Evolutionary conservation across 2,113 vertebrate species (phyloP).

Genomic region (Indicator maculatus): DNA sequence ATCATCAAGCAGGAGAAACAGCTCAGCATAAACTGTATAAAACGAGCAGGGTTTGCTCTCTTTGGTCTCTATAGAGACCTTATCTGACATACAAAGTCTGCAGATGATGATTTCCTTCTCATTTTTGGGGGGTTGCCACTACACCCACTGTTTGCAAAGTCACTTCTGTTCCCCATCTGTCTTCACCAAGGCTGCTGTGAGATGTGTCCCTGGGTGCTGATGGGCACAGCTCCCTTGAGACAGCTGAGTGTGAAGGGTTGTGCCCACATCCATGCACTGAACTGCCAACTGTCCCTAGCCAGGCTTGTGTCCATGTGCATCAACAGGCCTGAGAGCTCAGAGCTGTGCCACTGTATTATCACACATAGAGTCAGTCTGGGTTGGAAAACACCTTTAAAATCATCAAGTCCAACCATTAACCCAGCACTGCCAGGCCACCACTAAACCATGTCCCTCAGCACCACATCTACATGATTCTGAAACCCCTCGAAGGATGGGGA

Average conservation of each 20-base stretch:
- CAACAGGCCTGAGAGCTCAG: accelerated
- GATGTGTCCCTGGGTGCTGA: neutral
- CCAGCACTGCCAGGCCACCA: too few species aligned
- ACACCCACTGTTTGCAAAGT: neutral
- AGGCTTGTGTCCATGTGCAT: neutral
- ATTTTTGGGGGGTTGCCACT: neutral
- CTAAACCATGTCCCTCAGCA: too few species aligned
- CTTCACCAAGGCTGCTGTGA: neutral
- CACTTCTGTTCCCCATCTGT: neutral
- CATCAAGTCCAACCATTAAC: too few species aligned
- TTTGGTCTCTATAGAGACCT: neutral
- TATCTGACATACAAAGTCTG: accelerated
- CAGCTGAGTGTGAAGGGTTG: neutral
- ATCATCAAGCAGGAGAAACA: neutral
- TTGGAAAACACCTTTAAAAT: too few species aligned
- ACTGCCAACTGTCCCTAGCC: accelerated
- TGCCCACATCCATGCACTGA: accelerated
- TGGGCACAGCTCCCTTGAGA: neutral
- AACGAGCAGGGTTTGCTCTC: neutral
- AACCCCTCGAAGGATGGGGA: too few species aligned
- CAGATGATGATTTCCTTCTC: neutral
- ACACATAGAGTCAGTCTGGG: too few species aligned
- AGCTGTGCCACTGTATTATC: neutral
- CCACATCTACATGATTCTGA: too few species aligned
- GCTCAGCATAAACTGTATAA: neutral